Evolutionary conservation across 2,113 vertebrate species (phyloP), one percentile per base, ranked within the genome.

Genomic region (Amblyornis subalaris): DNA sequence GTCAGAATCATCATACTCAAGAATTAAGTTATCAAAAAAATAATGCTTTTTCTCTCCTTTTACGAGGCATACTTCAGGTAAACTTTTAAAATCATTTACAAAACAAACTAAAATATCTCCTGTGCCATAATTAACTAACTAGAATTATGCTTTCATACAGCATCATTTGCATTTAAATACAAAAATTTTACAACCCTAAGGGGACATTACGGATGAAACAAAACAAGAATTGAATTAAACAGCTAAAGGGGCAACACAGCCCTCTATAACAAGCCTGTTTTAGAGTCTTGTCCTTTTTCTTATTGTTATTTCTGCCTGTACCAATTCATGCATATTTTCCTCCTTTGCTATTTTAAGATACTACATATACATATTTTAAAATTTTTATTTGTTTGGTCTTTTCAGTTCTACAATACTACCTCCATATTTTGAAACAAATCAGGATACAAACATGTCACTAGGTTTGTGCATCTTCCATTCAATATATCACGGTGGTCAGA

Each of bases 131-230:
- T 96, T 95, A 95, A 91, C 88, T 80, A 82, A 70, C 40, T 53
- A 71, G 64, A 96, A 93, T 85, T 89, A 94, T 55, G 64, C 66
- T 70, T 91, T 93, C 89, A 85, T 44, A 73, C 45, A 51, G 58
- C 54, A 73, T 62, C 38, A 94, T 95, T 94, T 96, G 94, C 93
- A 96, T 94, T 95, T 88, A 96, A 88, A 91, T 88, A 93, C 55
- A 91, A 93, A 92, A 89, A 65, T 40, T 79, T 66, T 65, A 88
- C 54, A 89, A 62, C 67, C 89, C 90, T 94, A 76, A 79, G 82
- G 88, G 93, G 78, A 89, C 47, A 47, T 76, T 85, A 88, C 4
- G 2, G 64, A 80, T 2, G 9, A 94, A 96, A 85, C 66, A 89
- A 92, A 94, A 70, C 38, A 91, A 90, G 81, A 85, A 88, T 14